These are phyloP conservation scores for Hyalella azteca DNA, from an alignment of 2,888 invertebrate genomes.

Conservation along the genomic window DNA sequence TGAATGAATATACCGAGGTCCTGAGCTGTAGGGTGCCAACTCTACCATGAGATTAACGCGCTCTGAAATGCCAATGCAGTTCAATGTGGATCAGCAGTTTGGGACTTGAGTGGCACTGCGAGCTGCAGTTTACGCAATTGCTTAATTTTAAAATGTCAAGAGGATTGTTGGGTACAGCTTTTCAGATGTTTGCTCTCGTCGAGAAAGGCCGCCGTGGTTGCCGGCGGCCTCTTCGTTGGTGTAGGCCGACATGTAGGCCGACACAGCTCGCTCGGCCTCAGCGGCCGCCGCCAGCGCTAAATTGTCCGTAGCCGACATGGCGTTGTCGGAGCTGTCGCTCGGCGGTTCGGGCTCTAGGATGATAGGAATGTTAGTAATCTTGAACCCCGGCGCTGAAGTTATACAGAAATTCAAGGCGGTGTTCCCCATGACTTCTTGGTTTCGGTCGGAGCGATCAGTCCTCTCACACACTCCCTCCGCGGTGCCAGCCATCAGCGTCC, in stretches of 20 bases:
- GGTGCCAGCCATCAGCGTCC: neutral
- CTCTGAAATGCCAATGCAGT: no score
- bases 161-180: no score
- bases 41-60: no score
- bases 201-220: no score
- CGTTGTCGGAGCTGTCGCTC: neutral
- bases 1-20: no score
- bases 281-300: neutral
- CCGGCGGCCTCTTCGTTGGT: neutral
- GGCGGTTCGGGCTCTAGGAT: conserved; percentile 14
- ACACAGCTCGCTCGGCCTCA: neutral
- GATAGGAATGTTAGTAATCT: conserved; percentile 3
- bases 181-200: no score
- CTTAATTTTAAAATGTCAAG: no score
- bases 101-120: no score
- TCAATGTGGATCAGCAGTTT: no score
- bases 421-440: neutral
- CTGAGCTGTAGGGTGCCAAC: no score
- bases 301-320: neutral
- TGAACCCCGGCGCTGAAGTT: neutral
- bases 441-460: neutral
- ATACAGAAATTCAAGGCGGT: no score
- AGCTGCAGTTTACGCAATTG: no score
- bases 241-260: conserved; percentile 5
- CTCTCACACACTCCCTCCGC: neutral